Evolutionary conservation across 2,888 invertebrate species (phyloP), one percentile per base, ranked within the genome.

Genomic region (Oasisia sp.): DNA sequence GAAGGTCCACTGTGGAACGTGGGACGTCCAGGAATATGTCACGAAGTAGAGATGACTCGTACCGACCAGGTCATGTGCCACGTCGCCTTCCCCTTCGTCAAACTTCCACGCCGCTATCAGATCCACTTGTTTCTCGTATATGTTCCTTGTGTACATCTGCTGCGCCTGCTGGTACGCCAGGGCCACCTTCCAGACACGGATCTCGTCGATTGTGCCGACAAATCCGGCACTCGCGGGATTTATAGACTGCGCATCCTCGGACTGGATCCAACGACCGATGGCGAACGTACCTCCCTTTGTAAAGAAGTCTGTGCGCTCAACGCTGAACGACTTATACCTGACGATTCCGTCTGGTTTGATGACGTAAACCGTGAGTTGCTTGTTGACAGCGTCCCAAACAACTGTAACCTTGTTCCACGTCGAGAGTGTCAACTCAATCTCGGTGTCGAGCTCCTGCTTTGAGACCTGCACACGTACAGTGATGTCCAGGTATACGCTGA

Each of bases 321-420:
- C 32, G 8, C 19, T 56, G 74, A 91, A 91, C 14, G 45, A 91
- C n/a, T 38, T n/a, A 38, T 74, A 89, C n/a, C 27, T 74, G 27
- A 91, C 32, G 58, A 32, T 91, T n/a, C 93, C 93, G 27, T 92
- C 32, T 0, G 50, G 89, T 89, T 92, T 90, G 32, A 92, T 91
- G n/a, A 91, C 32, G 91, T 91, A 93, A 32, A 93, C 90, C 19
- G 92, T 92, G 27, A 93, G 92, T n/a, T 38, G 58, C 9, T 89
- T 38, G 19, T 91, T 91, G 44, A 90, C 89, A 12, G 74, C 90
- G 14, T 91, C 91, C 92, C 91, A 94, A 12, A 94, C 93, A 1
- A 94, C 58, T 12, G 93, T 93, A 44, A 95, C 91, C 74, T 94
- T 94, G 38, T 94, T 93, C 95, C 95, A 95, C 32, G 92, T 92